Conservation (phyloP, 2,797 vertebrate genomes). For the Eurystomus glaucurus region DNA sequence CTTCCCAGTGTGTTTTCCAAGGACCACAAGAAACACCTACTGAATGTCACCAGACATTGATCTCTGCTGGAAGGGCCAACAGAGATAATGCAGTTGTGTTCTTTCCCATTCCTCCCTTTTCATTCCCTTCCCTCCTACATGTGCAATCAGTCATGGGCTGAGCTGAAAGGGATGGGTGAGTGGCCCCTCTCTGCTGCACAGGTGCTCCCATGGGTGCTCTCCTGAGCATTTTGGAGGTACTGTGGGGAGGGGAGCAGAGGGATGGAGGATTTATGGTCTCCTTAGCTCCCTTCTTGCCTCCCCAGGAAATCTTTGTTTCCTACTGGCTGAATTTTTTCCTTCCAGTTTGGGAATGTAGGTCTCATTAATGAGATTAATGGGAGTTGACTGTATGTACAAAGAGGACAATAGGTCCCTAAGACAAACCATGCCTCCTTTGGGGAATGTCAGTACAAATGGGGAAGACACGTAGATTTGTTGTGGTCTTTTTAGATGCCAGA, state of each 20-base stretch:
- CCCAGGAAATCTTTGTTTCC: constrained; percentile 40
- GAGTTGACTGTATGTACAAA: constrained; percentile 39
- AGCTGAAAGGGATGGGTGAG: not conserved
- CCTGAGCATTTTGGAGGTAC: not conserved
- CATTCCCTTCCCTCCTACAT: not conserved
- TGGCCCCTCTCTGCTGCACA: not conserved
- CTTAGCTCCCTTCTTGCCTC: not conserved
- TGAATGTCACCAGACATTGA: not conserved
- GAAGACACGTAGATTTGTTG: constrained; percentile 22
- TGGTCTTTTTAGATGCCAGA: constrained; percentile 39
- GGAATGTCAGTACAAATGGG: constrained; percentile 55
- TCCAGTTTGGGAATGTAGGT: constrained; percentile 63
- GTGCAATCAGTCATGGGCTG: not conserved
- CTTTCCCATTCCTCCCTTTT: not conserved
- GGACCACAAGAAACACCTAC: not conserved
- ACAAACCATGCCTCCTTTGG: constrained; percentile 35
- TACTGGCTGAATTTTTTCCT: constrained; percentile 47
- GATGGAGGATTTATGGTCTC: not conserved
- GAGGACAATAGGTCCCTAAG: constrained; percentile 61
- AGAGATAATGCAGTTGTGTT: not conserved
- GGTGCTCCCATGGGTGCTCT: not conserved
- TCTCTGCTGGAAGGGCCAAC: not conserved
- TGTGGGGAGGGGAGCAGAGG: not conserved
- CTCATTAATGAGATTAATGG: constrained; percentile 69
- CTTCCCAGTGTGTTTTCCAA: not conserved